Evolutionary conservation across 1,140 invertebrate species (phyloP).

Genomic region (Mycetomoellerius zeteki): DNA sequence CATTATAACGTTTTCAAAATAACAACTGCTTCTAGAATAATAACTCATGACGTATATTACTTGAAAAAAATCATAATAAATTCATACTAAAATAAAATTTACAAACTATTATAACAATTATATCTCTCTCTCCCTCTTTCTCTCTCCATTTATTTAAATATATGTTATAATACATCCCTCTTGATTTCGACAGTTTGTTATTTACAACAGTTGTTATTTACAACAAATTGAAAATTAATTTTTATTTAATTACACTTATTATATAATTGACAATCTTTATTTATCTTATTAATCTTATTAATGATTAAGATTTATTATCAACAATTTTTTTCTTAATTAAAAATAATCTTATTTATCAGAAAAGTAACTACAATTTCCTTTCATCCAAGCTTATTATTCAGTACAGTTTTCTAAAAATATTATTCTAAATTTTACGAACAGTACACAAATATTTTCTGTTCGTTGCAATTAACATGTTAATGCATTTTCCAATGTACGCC

Average conservation of each 20-base stretch:
- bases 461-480: constrained; percentile 32
- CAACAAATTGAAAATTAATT: constrained; percentile 11
- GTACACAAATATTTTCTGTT: constrained; percentile 9
- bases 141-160: neutral
- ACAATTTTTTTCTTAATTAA: neutral
- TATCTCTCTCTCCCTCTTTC: neutral
- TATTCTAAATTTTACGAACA: constrained; percentile 1
- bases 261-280: too few species aligned
- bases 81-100: constrained; percentile 1
- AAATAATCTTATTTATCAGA: neutral
- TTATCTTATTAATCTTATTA: too few species aligned
- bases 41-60: neutral
- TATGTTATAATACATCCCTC: too few species aligned
- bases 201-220: neutral
- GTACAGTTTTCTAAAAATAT: neutral
- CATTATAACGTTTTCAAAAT: constrained; percentile 13
- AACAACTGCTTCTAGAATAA: neutral
- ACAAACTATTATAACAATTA: constrained; percentile 22
- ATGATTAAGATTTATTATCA: constrained; percentile 5
- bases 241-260: neutral
- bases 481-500: constrained; percentile 3
- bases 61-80: neutral
- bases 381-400: neutral
- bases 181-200: neutral
- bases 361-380: neutral